A percentile compares a stretch with the other conserved stretches of the same genome.
phyloP scores from a whole-genome alignment of 2,797 vertebrate species.

The Bradypus variegatus region DNA sequence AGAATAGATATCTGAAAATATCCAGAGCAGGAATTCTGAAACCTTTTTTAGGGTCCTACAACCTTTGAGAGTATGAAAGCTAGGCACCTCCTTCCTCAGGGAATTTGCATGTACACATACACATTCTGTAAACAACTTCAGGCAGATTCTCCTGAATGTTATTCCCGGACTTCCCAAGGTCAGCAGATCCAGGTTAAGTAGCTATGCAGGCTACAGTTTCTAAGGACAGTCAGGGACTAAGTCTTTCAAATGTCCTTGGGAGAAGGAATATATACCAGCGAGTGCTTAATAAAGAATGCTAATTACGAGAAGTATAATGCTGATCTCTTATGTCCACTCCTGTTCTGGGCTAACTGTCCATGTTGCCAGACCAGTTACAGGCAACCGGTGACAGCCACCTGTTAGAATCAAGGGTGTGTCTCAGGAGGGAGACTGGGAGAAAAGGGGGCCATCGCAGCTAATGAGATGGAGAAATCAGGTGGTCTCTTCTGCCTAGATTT shows the following conservation, averaged over 20 bases:
- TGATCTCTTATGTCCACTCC: background rate
- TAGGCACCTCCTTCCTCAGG: background rate
- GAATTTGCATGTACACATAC: background rate
- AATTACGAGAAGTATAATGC: background rate
- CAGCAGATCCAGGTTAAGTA: background rate
- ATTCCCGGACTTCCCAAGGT: background rate
- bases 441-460: background rate
- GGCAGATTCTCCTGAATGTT: background rate
- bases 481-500: background rate
- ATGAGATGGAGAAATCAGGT: background rate
- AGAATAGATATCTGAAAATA: background rate
- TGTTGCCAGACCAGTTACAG: background rate
- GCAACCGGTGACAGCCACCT: background rate
- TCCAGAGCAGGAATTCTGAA: background rate
- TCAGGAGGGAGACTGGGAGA: background rate
- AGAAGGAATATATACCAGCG: background rate
- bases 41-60: background rate
- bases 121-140: background rate
- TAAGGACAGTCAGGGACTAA: background rate
- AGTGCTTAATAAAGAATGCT: slow-evolving; percentile 46
- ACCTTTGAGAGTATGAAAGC: background rate
- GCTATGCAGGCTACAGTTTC: background rate
- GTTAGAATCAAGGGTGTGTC: background rate
- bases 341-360: background rate
- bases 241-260: background rate